These are phyloP conservation scores for Naja naja DNA, from an alignment of 2,113 vertebrate genomes.

Conservation along the genomic window DNA sequence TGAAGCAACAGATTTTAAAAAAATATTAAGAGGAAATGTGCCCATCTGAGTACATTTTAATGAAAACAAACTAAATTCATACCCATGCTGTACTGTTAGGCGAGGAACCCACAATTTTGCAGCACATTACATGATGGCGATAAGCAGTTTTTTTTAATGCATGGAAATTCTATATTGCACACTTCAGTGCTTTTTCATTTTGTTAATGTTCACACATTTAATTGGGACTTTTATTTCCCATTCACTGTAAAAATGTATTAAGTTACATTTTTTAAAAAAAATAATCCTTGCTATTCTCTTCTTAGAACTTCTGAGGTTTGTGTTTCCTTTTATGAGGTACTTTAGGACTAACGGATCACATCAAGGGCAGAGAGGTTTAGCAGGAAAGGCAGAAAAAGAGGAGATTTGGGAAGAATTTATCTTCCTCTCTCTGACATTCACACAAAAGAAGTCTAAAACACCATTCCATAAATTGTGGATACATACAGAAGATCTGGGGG, in stretches of 20 bases:
- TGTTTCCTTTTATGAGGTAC: not conserved
- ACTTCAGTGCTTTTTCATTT: not conserved
- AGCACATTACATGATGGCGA: not conserved
- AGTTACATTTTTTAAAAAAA: not conserved
- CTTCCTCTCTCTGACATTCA: not conserved
- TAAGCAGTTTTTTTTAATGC: not conserved
- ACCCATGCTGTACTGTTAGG: not conserved
- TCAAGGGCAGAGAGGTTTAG: not conserved
- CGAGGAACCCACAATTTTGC: not conserved
- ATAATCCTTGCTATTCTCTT: not conserved
- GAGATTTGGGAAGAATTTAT: not conserved
- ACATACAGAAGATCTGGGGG: not conserved
- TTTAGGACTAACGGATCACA: not conserved
- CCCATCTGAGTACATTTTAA: not conserved
- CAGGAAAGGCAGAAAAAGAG: not conserved
- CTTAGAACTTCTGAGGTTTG: not conserved
- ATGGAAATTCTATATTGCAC: not conserved
- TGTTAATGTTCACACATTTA: not conserved
- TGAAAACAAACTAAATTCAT: not conserved
- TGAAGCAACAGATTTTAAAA: not conserved
- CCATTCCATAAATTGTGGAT: not conserved
- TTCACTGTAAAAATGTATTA: not conserved
- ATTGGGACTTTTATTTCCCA: not conserved
- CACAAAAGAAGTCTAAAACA: not conserved
- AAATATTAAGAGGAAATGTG: not conserved